Evolutionary conservation across 2,113 vertebrate species (phyloP), one percentile per base, ranked within the genome.

Genomic region (Numida meleagris): DNA sequence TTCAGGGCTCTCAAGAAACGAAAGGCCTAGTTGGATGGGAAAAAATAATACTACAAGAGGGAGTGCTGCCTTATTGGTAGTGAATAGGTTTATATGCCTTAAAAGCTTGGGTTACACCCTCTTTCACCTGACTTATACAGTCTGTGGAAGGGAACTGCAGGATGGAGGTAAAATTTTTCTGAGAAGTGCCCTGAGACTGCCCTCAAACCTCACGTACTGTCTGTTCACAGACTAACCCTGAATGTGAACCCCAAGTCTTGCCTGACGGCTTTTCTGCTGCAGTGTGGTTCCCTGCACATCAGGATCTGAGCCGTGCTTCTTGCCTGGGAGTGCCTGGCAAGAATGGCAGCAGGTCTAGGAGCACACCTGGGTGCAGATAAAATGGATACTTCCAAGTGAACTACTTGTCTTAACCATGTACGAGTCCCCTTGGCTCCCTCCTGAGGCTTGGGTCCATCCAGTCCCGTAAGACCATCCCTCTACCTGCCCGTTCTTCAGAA

Each of bases 31-130:
- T 59, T 57, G 61, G 25, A 40, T 0, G 12, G 31, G 17, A 16
- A 15, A 40, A 80, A 61, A 1, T 13, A 21, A 10, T 21, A 13
- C 38, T 43, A 42, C 12, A 31, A 36, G 25, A 66, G 38, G 36
- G 62, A 66, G 50, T 10, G 38, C 27, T 86, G 63, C 48, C 29
- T 48, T 70, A 14, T 17, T 61, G 18, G 12, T 21, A 66, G 75
- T 10, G 74, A 36, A 79, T 50, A 10, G 27, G 33, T 67, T 88
- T 34, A 4, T 36, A 18, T 43, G 23, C 33, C 33, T 62, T 70
- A 33, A 82, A 21, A 48, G 25, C 16, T 45, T 48, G 40, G 1
- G 8, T 8, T 42, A 43, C 0, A 0, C 14, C 48, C 57, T 62
- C 0, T 0, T 63, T 89, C 53, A 31, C 9, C 50, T 67, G 6